These are phyloP conservation scores for Eurystomus gularis DNA, from an alignment of 2,113 vertebrate genomes.

Conservation along the genomic window DNA sequence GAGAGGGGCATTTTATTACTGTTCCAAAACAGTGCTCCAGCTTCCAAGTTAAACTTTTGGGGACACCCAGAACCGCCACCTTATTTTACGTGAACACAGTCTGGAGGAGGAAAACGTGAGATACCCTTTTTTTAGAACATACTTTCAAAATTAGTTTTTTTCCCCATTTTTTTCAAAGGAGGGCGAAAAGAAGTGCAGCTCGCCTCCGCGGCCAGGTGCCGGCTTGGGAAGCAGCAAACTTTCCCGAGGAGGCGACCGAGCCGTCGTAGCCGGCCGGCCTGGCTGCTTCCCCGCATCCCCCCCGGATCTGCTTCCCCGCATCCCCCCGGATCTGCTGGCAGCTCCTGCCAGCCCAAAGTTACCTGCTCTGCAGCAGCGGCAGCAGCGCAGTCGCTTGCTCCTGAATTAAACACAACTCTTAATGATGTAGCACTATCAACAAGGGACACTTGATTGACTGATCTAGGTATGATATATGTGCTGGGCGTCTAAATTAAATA, in stretches of 20 bases:
- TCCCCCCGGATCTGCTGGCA: neutral
- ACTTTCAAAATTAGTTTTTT: neutral
- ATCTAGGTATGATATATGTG: conserved; percentile 63
- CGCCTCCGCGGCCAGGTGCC: neutral
- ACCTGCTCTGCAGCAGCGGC: neutral
- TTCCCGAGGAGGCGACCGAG: neutral
- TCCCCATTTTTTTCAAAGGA: neutral
- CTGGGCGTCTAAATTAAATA: conserved; percentile 69
- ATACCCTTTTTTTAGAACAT: neutral
- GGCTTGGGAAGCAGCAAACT: neutral
- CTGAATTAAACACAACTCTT: conserved; percentile 65
- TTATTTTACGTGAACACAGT: neutral
- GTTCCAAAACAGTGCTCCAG: neutral
- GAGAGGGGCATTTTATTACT: neutral
- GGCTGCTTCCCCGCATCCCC: neutral
- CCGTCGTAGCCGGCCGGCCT: neutral
- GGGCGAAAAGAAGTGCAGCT: neutral
- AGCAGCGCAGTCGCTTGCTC: neutral
- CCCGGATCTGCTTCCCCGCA: neutral
- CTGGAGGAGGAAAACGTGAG: neutral
- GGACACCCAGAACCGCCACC: neutral
- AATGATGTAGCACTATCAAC: conserved; percentile 63
- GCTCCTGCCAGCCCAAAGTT: neutral
- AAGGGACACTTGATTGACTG: conserved; percentile 72
- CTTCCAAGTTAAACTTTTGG: neutral